phyloP scores from a whole-genome alignment of 2,888 invertebrate species.

The Ashinkailepas kermadecensis region DNA sequence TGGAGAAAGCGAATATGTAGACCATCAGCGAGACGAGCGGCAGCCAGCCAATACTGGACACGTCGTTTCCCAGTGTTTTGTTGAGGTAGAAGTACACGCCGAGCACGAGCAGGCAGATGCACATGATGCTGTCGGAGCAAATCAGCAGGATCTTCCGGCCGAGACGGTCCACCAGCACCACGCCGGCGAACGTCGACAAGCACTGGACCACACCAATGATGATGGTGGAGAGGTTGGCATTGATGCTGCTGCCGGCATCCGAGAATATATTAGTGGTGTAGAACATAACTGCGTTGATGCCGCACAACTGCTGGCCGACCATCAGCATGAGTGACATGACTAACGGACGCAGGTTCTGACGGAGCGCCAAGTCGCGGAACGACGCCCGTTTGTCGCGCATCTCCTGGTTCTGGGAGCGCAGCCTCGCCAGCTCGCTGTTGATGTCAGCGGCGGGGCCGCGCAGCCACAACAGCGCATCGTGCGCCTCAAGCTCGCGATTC shows the following conservation, averaged over 20 bases:
- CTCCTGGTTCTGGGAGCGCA: conserved; percentile 28
- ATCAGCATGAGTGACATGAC: conserved; percentile 76
- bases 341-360: conserved; percentile 65
- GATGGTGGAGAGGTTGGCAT: conserved; percentile 68
- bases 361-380: conserved; percentile 54
- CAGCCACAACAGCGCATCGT: conserved; percentile 56
- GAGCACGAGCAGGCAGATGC: conserved; percentile 54
- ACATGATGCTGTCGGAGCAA: conserved; percentile 57
- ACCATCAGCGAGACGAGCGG: conserved; percentile 64
- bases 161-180: conserved; percentile 72
- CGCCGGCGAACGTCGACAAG: conserved; percentile 74
- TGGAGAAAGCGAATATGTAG: conserved; percentile 70
- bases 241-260: conserved; percentile 68
- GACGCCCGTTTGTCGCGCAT: conserved; percentile 27
- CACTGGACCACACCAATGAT: conserved; percentile 88
- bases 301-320: conserved; percentile 91
- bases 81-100: conserved; percentile 62
- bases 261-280: conserved; percentile 77
- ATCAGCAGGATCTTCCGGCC: conserved; percentile 82
- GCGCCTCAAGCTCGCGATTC: conserved; percentile 53
- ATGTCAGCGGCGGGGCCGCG: conserved; percentile 47
- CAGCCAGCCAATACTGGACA: conserved; percentile 54
- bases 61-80: not conserved
- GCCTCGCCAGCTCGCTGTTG: conserved; percentile 30
- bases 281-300: conserved; percentile 92